phyloP scores from a whole-genome alignment of 30 jellyfish, hydroid and myxozoan species.

The Chrysaora quinquecirrha region DNA sequence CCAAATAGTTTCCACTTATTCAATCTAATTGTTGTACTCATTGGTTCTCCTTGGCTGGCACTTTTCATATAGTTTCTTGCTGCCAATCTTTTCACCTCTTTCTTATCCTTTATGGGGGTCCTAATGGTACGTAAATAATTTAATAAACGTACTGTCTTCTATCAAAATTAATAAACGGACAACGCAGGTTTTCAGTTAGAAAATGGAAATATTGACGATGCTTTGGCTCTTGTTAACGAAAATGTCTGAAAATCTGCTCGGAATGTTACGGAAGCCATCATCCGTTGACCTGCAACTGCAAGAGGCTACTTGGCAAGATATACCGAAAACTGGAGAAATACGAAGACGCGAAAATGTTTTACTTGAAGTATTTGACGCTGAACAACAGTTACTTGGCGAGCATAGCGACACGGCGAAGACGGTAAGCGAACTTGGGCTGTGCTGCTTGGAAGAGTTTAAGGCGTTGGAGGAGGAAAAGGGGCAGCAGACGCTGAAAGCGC shows the following conservation, averaged over 20 bases:
- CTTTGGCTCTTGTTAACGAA: neutral
- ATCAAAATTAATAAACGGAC: too few species aligned
- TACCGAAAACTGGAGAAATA: constrained; percentile 2
- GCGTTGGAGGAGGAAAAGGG: neutral
- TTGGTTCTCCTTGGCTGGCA: too few species aligned
- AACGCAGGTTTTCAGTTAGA: neutral
- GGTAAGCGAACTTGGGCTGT: constrained; percentile 18
- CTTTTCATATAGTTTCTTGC: too few species aligned
- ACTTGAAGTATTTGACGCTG: constrained; percentile 28
- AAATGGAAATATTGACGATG: neutral
- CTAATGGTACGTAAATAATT: too few species aligned
- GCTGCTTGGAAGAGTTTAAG: constrained; percentile 14
- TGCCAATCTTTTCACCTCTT: too few species aligned
- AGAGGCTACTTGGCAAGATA: neutral
- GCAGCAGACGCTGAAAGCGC: neutral
- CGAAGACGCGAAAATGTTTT: constrained; percentile 21
- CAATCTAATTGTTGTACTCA: too few species aligned
- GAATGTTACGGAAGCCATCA: constrained; percentile 18
- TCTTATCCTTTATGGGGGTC: too few species aligned
- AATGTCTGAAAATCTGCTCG: neutral
- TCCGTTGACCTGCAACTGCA: constrained; percentile 36
- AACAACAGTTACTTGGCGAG: constrained; percentile 27
- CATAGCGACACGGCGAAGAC: constrained; percentile 58
- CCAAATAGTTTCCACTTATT: too few species aligned
- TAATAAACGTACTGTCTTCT: too few species aligned